These are phyloP conservation scores for Cavia aperea DNA, from an alignment of 2,113 vertebrate genomes.

Conservation along the genomic window DNA sequence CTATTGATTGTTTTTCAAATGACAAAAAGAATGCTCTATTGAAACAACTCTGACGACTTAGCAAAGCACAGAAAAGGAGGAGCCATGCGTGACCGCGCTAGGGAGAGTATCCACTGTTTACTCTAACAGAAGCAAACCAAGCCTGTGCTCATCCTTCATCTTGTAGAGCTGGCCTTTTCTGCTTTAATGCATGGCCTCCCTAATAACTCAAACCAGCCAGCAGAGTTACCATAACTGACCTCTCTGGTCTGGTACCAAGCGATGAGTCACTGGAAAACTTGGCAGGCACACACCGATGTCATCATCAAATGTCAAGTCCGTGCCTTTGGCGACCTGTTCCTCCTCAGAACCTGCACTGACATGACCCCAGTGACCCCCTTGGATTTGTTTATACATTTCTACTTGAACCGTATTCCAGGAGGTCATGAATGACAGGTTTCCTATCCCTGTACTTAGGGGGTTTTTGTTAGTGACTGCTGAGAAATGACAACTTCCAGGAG, in stretches of 20 bases:
- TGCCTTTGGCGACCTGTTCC: fast-evolving
- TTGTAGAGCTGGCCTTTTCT: neutral
- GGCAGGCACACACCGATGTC: neutral
- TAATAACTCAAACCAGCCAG: neutral
- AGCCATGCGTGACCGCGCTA: fast-evolving
- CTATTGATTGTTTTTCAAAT: neutral
- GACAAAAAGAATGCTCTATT: neutral
- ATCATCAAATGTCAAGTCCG: neutral
- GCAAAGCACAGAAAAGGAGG: neutral
- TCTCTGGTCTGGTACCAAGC: neutral
- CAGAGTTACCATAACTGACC: neutral
- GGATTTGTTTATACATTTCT: neutral
- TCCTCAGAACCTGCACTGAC: neutral
- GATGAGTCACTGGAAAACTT: constrained; percentile 4
- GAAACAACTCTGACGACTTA: neutral
- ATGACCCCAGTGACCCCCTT: neutral
- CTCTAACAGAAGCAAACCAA: neutral
- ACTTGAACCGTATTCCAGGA: neutral
- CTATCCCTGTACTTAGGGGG: neutral
- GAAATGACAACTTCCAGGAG: constrained; percentile 17
- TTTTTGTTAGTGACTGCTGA: constrained; percentile 6
- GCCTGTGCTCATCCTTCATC: neutral
- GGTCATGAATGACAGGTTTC: constrained; percentile 12
- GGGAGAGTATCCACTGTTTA: neutral
- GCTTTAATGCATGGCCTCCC: neutral